These are phyloP conservation scores for Tigriopus californicus DNA, from an alignment of 2,888 invertebrate genomes.

Conservation along the genomic window DNA sequence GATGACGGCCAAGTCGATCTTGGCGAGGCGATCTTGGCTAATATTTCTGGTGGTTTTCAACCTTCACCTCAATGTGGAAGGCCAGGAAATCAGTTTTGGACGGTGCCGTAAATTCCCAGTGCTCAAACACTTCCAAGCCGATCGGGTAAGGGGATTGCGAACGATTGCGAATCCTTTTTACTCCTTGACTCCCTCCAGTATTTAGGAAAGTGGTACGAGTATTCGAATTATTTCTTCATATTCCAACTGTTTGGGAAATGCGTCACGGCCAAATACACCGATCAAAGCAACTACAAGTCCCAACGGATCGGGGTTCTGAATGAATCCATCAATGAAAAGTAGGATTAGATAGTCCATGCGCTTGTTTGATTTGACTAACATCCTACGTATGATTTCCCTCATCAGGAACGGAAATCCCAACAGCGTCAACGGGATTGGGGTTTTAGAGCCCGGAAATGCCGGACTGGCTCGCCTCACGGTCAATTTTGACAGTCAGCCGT, in stretches of 20 bases:
- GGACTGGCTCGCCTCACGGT: background rate
- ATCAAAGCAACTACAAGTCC: constrained; percentile 27
- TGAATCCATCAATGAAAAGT: constrained; percentile 7
- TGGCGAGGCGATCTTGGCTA: no score
- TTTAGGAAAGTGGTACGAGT: constrained; percentile 57
- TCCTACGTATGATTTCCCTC: background rate
- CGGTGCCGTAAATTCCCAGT: background rate
- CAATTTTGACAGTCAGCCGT: background rate
- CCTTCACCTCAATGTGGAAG: no score
- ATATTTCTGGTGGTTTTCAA: no score
- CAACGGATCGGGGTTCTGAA: constrained; percentile 16
- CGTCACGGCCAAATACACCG: constrained; percentile 44
- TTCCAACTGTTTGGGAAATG: constrained; percentile 55
- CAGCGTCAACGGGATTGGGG: background rate
- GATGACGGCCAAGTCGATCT: no score
- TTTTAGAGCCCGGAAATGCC: background rate
- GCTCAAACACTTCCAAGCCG: background rate
- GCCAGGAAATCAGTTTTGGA: background rate
- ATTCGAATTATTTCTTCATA: constrained; percentile 51
- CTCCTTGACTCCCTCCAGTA: constrained; percentile 33
- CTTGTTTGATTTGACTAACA: no score
- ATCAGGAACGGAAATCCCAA: background rate
- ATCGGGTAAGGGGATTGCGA: background rate
- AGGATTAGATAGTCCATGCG: background rate
- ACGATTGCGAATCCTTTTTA: background rate